Base-by-base conservation (phyloP, 1,140 invertebrate species). In the Manduca sexta region DNA sequence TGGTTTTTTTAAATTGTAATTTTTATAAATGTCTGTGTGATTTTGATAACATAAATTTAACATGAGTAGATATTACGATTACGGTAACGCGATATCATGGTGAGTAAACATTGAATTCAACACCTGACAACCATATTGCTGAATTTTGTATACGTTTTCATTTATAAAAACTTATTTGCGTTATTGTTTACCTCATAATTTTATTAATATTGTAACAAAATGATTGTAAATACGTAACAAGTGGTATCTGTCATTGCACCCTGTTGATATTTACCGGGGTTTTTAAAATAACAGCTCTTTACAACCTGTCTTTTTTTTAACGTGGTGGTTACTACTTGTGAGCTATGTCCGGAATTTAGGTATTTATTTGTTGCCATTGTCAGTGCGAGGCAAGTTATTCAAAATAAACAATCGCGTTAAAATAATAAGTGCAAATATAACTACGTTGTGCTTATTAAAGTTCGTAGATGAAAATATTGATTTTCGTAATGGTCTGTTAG, bases 1-100 rank as follows among this genome's bases (percentile, higher is more conserved):
- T 73, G 68, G 56, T 70, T 74, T 56, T 57, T 53, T 53, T 66
- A 63, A 33, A 60, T 69, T 60, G 60, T 63, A 62, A 60, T 51
- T 34, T 35, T 11, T 11, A 12, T 72, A 65, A 74, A 68, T 71
- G 73, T 73, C 58, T 66, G 66, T 69, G 66, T 64, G 60, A 46
- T 57, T 61, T 74, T 70, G 63, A 49, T 72, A 65, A 71, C 55
- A 62, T 66, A 68, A 65, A 79, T 54, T 75, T 69, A 82, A 73
- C 73, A 87, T 87, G 86, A 87, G 79, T 75, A 84, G 84, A 80
- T 87, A 86, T 81, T 86, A 84, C 77, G 86, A 87, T 77, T 87
- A 84, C 70, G 73, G 75, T 72, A 87, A 79, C 72, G 77, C 76
- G 49, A 82, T 87, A 78, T 85, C 84, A 80, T 87, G 86, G 86